Conservation (phyloP, 2,888 invertebrate genomes). For the Andrena dorsata region DNA sequence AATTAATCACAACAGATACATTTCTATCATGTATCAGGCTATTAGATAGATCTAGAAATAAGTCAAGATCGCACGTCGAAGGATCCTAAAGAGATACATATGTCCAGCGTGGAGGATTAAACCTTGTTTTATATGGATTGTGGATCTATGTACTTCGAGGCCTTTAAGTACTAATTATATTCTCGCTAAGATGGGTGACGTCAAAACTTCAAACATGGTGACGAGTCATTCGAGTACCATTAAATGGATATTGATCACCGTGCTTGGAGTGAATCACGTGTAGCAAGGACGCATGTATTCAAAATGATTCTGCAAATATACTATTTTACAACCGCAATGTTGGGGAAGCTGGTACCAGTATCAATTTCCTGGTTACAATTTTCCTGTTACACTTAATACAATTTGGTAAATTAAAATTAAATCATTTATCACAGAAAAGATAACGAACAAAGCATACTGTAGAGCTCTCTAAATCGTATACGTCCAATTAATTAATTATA, state of each 20-base stretch:
- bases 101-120: slow-evolving; percentile 14
- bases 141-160: slow-evolving; percentile 39
- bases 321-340: not conserved
- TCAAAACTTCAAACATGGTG: slow-evolving; percentile 54
- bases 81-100: slow-evolving; percentile 7
- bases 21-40: not conserved
- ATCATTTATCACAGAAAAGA: not conserved
- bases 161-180: slow-evolving; percentile 50
- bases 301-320: slow-evolving; percentile 31
- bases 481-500: too few relatives aligned
- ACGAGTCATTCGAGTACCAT: slow-evolving; percentile 40
- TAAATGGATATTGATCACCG: slow-evolving; percentile 52
- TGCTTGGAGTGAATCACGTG: slow-evolving; percentile 45
- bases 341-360: not conserved
- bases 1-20: not conserved
- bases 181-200: slow-evolving; percentile 46
- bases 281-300: slow-evolving; percentile 28
- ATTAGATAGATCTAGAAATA: slow-evolving; percentile 7
- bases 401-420: not conserved
- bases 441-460: not conserved
- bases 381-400: not conserved
- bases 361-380: not conserved
- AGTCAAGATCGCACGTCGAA: slow-evolving; percentile 33
- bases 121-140: slow-evolving; percentile 47
- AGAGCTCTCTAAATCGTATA: too few relatives aligned